Conservation (phyloP, 2,888 invertebrate species). For the Eustalomyia histrio region DNA sequence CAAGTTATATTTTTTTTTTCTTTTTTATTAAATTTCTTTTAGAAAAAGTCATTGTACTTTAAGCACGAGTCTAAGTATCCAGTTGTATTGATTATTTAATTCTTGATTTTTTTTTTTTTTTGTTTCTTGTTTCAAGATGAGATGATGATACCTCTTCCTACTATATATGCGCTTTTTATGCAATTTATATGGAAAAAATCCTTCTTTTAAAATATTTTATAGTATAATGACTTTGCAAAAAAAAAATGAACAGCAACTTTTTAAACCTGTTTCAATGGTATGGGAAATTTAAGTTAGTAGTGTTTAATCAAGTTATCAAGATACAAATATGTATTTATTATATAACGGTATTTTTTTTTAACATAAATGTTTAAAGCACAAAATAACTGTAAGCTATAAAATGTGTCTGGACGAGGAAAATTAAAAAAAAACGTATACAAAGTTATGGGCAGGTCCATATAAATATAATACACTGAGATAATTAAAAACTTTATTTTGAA, state of each 20-base stretch:
- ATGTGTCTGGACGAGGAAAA: conserved; percentile 45
- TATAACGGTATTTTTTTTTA: conserved; percentile 50
- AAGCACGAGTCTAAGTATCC: conserved; percentile 56
- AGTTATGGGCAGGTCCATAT: conserved; percentile 2
- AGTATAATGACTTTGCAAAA: conserved; percentile 42
- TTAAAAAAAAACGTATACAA: conserved; percentile 29
- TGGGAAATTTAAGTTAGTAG: conserved; percentile 52
- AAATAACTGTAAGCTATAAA: conserved; percentile 4
- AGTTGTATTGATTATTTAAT: conserved; percentile 52
- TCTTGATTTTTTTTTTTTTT: conserved; percentile 22
- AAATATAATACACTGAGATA: background rate
- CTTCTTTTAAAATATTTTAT: conserved; percentile 20
- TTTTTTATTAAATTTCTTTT: conserved; percentile 21
- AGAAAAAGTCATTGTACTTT: conserved; percentile 59
- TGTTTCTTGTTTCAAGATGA: conserved; percentile 40
- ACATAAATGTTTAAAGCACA: background rate
- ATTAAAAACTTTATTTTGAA: no score
- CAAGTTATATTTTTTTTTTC: conserved; percentile 55
- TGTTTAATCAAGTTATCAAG: conserved; percentile 48
- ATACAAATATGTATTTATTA: conserved; percentile 43
- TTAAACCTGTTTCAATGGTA: conserved; percentile 57
- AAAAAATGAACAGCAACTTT: conserved; percentile 12
- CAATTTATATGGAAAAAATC: conserved; percentile 5
- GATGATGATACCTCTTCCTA: background rate
- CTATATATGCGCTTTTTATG: conserved; percentile 4